A percentile compares a stretch with the other conserved stretches of the same genome.
Evolutionary conservation across 2,113 vertebrate genomes (phyloP).

Genomic region (Seriola dumerili): DNA sequence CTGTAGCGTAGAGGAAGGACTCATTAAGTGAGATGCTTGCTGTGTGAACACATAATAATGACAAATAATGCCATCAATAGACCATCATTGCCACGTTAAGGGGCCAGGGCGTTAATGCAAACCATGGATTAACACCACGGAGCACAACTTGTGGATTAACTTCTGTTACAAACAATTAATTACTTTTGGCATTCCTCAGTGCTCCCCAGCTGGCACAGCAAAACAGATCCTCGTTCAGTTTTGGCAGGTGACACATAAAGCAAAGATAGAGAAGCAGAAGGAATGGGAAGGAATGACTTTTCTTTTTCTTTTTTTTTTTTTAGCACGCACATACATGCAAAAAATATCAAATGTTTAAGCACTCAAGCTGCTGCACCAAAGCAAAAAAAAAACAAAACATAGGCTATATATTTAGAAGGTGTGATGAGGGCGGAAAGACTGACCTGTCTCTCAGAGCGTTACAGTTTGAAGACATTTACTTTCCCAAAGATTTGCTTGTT

Average conservation of each 20-base stretch:
- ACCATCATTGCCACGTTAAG: slow-evolving; percentile 45
- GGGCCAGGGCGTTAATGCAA: slow-evolving; percentile 49
- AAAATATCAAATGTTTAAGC: slow-evolving; percentile 37
- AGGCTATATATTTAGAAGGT: slow-evolving; percentile 13
- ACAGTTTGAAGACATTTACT: slow-evolving; percentile 41
- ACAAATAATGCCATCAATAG: slow-evolving; percentile 45
- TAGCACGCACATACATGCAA: slow-evolving; percentile 61
- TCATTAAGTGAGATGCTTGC: slow-evolving; percentile 59
- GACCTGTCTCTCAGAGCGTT: slow-evolving; percentile 44
- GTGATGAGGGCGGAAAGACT: slow-evolving; percentile 31
- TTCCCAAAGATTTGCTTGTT: slow-evolving; percentile 38
- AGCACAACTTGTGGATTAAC: slow-evolving; percentile 42
- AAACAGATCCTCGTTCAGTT: slow-evolving; percentile 48
- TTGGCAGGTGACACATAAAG: slow-evolving; percentile 63
- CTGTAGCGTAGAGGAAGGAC: slow-evolving; percentile 25
- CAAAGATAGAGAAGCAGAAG: slow-evolving; percentile 33
- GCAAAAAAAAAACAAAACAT: slow-evolving; percentile 11
- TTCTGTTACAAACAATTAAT: slow-evolving; percentile 53
- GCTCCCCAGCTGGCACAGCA: slow-evolving; percentile 47
- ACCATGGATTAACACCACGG: slow-evolving; percentile 35
- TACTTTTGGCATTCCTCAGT: slow-evolving; percentile 62
- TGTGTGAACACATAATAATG: slow-evolving; percentile 55
- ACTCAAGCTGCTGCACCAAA: slow-evolving; percentile 46
- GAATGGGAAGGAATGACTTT: neutral
- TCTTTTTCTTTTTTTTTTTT: neutral